Evolutionary conservation across 2,113 vertebrate species (phyloP), one percentile per base, ranked within the genome.

Genomic region (Malurus alboscapulatus): DNA sequence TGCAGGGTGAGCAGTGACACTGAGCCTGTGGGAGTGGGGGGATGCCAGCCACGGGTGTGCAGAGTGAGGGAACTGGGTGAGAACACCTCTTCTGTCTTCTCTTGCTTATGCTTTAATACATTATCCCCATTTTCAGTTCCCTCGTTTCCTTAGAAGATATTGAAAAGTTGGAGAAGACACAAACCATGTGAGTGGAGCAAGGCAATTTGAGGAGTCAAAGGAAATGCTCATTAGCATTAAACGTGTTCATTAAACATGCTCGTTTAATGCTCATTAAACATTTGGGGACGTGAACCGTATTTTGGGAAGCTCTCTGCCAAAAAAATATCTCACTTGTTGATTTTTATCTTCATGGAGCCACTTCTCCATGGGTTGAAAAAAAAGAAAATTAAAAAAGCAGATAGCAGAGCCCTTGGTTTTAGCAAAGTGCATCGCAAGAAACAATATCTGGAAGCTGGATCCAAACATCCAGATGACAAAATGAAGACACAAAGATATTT

Each of bases 381-480:
- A 9, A 48, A 67, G 18, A 20, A 19, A 61, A 12, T 19, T 9
- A 15, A 51, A 76, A 74, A 62, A 71, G 14, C 76, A 86, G 77
- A 88, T 92, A 88, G 53, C 61, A 81, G 42, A 90, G n/a, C 53
- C 18, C 32, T 84, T 78, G 11, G 0, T 65, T 90, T 77, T 78
- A 93, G 65, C 57, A 42, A 62, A 74, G 27, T 38, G 14, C 14
- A 0, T 30, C 61, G 80, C 69, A 50, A 72, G 65, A 57, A 94
- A 87, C 86, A 91, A 90, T 93, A 88, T 90, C 94, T 95, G 95
- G 92, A 95, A 95, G 63, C 76, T 45, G 80, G 74, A 81, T 80
- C 48, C 86, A 74, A 81, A 84, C 61, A 86, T 29, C 74, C 44
- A 38, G 59, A 92, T 94, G 92, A 68, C 89, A 95, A 94, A 94